Percentiles rank a stretch among this genome's conserved stretches.
Evolutionary conservation across 2,113 vertebrate genomes (phyloP).

Genomic region (Tetrao urogallus): DNA sequence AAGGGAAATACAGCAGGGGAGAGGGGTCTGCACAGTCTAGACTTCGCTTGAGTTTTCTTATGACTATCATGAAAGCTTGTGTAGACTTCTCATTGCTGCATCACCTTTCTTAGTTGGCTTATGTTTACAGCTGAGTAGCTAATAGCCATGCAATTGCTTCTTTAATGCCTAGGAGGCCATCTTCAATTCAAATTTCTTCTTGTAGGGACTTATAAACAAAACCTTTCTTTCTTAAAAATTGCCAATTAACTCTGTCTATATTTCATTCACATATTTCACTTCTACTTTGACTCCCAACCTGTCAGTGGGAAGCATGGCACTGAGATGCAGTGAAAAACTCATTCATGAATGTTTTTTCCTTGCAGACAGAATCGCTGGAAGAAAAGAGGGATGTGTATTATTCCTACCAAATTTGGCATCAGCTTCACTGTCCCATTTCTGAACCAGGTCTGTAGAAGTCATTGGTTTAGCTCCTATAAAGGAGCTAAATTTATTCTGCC

Average conservation of each 20-base stretch:
- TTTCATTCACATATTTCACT: background rate
- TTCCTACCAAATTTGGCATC: slow-evolving; percentile 96
- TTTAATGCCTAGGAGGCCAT: background rate
- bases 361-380: slow-evolving; percentile 94
- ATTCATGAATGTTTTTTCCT: background rate
- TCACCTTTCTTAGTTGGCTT: background rate
- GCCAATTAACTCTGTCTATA: background rate
- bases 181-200: background rate
- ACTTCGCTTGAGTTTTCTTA: background rate
- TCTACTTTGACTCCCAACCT: background rate
- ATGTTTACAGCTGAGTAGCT: background rate
- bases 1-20: background rate
- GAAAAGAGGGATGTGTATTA: slow-evolving; percentile 91
- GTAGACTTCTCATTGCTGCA: background rate
- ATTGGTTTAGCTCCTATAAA: background rate
- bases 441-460: slow-evolving; percentile 86
- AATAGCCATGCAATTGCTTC: background rate
- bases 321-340: background rate
- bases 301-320: background rate
- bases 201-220: background rate
- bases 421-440: slow-evolving; percentile 88
- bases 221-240: background rate
- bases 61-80: background rate
- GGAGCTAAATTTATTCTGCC: background rate
- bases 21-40: background rate